phyloP scores from a whole-genome alignment of 2,888 invertebrate genomes.

The Zaprionus lineosus region DNA sequence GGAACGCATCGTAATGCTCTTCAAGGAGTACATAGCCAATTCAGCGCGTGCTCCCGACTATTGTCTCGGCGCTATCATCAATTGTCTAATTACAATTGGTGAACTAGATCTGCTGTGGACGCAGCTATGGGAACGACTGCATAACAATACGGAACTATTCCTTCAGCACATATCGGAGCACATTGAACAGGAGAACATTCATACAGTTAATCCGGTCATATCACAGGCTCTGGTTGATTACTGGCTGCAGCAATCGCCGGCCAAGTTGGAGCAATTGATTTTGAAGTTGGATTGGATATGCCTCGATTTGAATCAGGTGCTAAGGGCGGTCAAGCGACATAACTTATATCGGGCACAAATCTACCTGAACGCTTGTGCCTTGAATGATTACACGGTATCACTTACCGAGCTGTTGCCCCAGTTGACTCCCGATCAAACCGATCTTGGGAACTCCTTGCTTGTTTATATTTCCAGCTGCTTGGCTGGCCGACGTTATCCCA shows the following conservation, averaged over 20 bases:
- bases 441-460: slow-evolving; percentile 91
- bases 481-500: slow-evolving; percentile 92
- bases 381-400: slow-evolving; percentile 89
- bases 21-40: slow-evolving; percentile 83
- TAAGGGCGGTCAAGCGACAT: slow-evolving; percentile 80
- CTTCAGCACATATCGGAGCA: slow-evolving; percentile 88
- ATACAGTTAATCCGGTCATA: slow-evolving; percentile 87
- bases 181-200: slow-evolving; percentile 86
- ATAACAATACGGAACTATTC: slow-evolving; percentile 85
- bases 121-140: slow-evolving; percentile 86
- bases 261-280: slow-evolving; percentile 88
- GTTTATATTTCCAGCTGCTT: slow-evolving; percentile 94
- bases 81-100: slow-evolving; percentile 81
- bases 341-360: slow-evolving; percentile 83
- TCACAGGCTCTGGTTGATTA: slow-evolving; percentile 89
- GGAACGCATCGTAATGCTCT: slow-evolving; percentile 83
- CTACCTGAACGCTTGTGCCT: slow-evolving; percentile 90
- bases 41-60: slow-evolving; percentile 82
- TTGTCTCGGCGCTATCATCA: slow-evolving; percentile 81
- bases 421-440: slow-evolving; percentile 82
- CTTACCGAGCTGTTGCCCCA: slow-evolving; percentile 87
- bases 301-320: slow-evolving; percentile 89
- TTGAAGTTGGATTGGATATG: slow-evolving; percentile 89
- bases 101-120: slow-evolving; percentile 85
- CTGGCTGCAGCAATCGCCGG: slow-evolving; percentile 85